Base-by-base conservation (phyloP, 1,140 invertebrate species). In the Colletes gigas region DNA sequence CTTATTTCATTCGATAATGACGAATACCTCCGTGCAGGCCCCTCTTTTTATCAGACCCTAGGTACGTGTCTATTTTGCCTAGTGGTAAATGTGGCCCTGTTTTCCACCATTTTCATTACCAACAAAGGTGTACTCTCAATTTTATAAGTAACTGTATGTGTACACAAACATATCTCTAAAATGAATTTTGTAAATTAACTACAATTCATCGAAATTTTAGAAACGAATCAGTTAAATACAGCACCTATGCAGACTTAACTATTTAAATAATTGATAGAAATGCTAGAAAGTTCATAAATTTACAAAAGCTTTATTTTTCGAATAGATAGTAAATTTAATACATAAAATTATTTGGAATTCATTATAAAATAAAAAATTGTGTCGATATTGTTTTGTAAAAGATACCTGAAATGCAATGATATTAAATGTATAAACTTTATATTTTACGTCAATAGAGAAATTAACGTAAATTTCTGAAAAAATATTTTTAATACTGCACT, bases 401-500 rank as follows among this genome's bases (percentile, higher is more conserved):
- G 39, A 39, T 10, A 19, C 7, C 12, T 74, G 44, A 55, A 62
- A 15, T 62, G 39, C 10, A 59, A 17, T 50, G 10, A 6, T 62
- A 50, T 59, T 41, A 39, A 12, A 14, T 17, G 30, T 67, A 62
- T 41, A 41, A 62, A 70, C 52, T 19, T 52, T 50, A 19, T 69
- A 68, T 52, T 60, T 70, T 19, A 50, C n/a, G 7, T 41, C 12
- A 39, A n/a, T 57, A 67, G 4, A 30, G 52, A 59, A 70, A 70
- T 60, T 47, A 17, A 57, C 57, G 14, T 57, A 62, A 4, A 62
- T 41, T 62, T 60, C 19, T 44, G 44, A 5, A 70, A 62, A 78
- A 54, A 62, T 70, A 70, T 50, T 60, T 60, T 52, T 54, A 62
- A 78, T 70, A 78, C 21, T 78, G 57, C 4, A 70, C 19, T 21